Conservation (phyloP, 1,140 invertebrate species). For the Neodiprion pinetum region DNA sequence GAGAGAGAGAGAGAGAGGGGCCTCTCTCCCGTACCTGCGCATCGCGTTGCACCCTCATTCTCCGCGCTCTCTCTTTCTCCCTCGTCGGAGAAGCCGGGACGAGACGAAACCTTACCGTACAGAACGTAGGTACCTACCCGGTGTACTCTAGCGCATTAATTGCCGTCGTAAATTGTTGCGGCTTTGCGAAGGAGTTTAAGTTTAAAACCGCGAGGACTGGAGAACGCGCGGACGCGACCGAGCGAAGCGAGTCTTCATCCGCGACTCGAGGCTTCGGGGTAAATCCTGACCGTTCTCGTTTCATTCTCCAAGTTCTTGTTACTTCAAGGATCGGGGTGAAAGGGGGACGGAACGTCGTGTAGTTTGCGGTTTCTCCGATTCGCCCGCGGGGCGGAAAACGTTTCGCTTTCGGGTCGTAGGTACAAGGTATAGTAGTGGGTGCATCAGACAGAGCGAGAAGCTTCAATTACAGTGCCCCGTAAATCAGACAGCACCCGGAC, state of each 20-base stretch:
- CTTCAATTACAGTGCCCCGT: not conserved
- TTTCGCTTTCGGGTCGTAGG: not conserved
- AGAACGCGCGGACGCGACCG: too few relatives aligned
- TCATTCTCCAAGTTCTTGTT: too few relatives aligned
- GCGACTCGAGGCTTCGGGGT: too few relatives aligned
- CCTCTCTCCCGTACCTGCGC: slow-evolving; percentile 15
- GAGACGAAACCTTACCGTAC: not conserved
- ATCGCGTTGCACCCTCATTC: not conserved
- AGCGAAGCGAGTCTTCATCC: too few relatives aligned
- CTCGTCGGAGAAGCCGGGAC: slow-evolving; percentile 1
- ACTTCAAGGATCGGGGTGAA: too few relatives aligned
- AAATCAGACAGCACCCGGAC: not conserved
- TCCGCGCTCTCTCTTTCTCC: slow-evolving; percentile 8
- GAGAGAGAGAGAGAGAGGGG: slow-evolving; percentile 23
- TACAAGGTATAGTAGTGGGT: not conserved
- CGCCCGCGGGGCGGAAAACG: not conserved
- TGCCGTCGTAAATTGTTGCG: slow-evolving; percentile 63
- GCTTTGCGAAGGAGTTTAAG: slow-evolving; percentile 46
- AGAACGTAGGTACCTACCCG: slow-evolving; percentile 34
- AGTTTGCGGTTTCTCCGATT: not conserved
- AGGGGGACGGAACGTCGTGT: not conserved
- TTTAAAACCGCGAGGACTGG: too few relatives aligned
- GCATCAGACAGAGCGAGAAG: not conserved
- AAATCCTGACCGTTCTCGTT: too few relatives aligned
- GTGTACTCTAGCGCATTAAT: slow-evolving; percentile 62